A percentile compares a stretch with the other conserved stretches of the same genome.
Conservation (phyloP, 2,113 vertebrate genomes). For the Lanius collurio region DNA sequence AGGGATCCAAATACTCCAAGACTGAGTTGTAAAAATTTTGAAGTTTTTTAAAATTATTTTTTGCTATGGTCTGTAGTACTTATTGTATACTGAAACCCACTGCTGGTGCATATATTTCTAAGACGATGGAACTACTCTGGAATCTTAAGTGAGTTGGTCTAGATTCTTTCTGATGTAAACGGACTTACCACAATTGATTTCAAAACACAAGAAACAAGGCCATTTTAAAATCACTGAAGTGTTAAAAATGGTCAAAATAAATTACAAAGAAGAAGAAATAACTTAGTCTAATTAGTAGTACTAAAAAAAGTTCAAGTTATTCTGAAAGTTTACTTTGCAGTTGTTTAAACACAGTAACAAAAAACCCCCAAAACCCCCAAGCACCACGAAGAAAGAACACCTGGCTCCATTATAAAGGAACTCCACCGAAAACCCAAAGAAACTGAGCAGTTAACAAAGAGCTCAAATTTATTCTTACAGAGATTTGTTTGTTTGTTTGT, state of each 20-base stretch:
- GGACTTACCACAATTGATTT: not conserved
- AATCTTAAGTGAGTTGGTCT: not conserved
- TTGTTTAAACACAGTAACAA: not conserved
- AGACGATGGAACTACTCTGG: not conserved
- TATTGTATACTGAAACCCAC: not conserved
- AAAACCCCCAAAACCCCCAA: not conserved
- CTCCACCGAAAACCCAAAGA: not conserved
- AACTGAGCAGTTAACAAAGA: not conserved
- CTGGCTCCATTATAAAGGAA: not conserved
- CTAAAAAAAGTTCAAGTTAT: not conserved
- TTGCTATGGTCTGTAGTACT: not conserved
- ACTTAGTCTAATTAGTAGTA: not conserved
- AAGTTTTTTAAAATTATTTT: not conserved
- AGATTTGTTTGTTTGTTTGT: too few relatives aligned
- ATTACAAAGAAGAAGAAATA: not conserved
- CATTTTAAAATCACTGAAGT: not conserved
- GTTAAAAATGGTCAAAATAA: not conserved
- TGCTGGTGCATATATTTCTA: not conserved
- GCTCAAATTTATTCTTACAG: not conserved
- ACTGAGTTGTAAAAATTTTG: not conserved
- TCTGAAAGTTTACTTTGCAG: not conserved
- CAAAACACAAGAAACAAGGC: not conserved
- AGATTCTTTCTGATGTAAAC: not conserved
- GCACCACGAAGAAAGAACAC: not conserved
- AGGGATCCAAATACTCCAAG: not conserved